A percentile compares a stretch with the other conserved stretches of the same genome.
Evolutionary conservation across 2,797 vertebrate species (phyloP).

Genomic region (Microctenopoma lineatum): DNA sequence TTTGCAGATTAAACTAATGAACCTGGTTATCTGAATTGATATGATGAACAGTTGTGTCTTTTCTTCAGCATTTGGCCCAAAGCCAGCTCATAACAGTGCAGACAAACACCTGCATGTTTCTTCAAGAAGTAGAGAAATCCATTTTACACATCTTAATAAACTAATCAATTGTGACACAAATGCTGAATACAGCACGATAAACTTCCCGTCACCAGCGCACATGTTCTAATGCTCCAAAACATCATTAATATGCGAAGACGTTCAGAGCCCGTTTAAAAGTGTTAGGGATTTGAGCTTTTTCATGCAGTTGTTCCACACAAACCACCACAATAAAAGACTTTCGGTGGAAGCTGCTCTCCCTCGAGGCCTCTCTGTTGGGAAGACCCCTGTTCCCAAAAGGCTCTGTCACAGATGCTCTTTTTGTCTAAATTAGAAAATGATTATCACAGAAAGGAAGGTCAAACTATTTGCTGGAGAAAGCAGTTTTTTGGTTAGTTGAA

Average conservation of each 20-base stretch:
- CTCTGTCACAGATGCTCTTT: conserved; percentile 53
- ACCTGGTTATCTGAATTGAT: conserved; percentile 29
- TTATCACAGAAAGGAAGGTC: conserved; percentile 53
- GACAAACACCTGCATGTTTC: conserved; percentile 62
- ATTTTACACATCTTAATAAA: conserved; percentile 56
- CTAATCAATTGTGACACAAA: conserved; percentile 14
- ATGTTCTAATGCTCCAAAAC: conserved; percentile 23
- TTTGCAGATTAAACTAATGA: conserved; percentile 13
- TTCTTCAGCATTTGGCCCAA: conserved; percentile 39
- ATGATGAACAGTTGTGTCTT: conserved; percentile 33
- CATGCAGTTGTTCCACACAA: conserved; percentile 2
- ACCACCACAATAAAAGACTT: conserved; percentile 32
- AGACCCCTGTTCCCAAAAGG: conserved; percentile 33
- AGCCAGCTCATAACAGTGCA: conserved; percentile 49
- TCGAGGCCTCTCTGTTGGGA: conserved; percentile 18
- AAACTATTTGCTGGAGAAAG: conserved; percentile 26
- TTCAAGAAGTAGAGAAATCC: conserved; percentile 42
- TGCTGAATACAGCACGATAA: conserved; percentile 29
- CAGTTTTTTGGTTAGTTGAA: conserved; percentile 13
- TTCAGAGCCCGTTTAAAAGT: conserved; percentile 6
- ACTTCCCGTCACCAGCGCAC: not conserved
- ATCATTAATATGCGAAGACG: conserved; percentile 26
- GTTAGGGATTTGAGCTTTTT: conserved; percentile 7
- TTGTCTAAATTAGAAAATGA: conserved; percentile 55
- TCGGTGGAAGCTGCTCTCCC: conserved; percentile 29